Evolutionary conservation across 1,140 invertebrate genomes (phyloP), one percentile per base, ranked within the genome.

Genomic region (Ostrea edulis): DNA sequence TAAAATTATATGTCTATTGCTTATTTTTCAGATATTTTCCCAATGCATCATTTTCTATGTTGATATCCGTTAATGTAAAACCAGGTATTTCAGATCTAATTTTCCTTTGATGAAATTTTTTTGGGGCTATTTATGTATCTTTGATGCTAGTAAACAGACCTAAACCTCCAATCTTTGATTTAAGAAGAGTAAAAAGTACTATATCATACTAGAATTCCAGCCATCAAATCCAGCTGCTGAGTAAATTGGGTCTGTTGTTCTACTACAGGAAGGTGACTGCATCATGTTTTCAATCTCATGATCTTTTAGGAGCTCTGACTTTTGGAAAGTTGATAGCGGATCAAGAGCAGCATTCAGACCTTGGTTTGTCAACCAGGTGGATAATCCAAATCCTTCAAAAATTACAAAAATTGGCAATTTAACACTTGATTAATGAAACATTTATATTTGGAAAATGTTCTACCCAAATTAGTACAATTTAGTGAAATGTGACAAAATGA

Each of bases 211-310:
- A 77, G 29, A 35, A 29, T 77, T 77, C 68, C 68, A 77, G 0
- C 68, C 68, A 29, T 77, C 68, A 2, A 25, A 77, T 1, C 68
- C 68, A 17, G 25, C 68, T 44, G 68, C 9, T 77, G 29, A 9
- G 25, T 77, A 77, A 35, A 29, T 35, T 29, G 29, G 8, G 25
- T 35, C 68, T 35, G 68, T 77, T 77, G 68, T 77, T 35, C 68
- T 77, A 29, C 68, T 77, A 25, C 68, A 77, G 29, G 68, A 77
- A 14, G 68, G 68, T 29, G 9, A 29, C 68, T 77, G 25, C 29
- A 77, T 77, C 68, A 77, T 77, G 68, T 77, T 77, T 77, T 77
- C 68, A 35, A 77, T 77, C 68, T 25, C 68, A 77, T 77, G 68
- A 77, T 77, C 25, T 25, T 77, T 12, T 9, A 77, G 68, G 25